Conservation (phyloP, 2,797 vertebrate species). For the Tauraco hartlaubi region DNA sequence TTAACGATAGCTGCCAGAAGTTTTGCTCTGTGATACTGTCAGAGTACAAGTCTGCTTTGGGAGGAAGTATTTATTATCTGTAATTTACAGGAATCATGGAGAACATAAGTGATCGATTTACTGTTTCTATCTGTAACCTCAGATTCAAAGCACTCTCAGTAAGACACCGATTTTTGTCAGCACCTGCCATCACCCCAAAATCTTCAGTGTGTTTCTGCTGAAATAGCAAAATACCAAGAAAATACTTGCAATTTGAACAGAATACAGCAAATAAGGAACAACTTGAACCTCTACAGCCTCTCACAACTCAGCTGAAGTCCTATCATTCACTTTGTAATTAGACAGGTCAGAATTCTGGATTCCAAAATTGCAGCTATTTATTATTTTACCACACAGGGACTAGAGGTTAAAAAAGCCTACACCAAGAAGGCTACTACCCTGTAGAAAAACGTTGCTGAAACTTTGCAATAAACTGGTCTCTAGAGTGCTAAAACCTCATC, state of each 20-base stretch:
- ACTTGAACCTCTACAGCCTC: neutral
- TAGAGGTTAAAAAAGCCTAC: neutral
- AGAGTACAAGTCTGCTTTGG: neutral
- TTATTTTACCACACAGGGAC: neutral
- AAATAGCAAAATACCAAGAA: neutral
- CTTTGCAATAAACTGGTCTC: neutral
- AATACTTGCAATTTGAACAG: neutral
- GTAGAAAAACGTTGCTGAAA: neutral
- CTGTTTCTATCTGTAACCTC: neutral
- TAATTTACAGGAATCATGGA: neutral
- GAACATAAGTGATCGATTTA: neutral
- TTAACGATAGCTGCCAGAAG: neutral
- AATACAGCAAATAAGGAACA: neutral
- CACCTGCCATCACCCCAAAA: slow-evolving; percentile 10
- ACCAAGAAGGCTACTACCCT: neutral
- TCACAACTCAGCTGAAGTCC: neutral
- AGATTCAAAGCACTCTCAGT: neutral
- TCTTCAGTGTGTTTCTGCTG: neutral
- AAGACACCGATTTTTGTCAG: neutral
- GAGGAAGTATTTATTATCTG: neutral
- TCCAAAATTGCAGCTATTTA: neutral
- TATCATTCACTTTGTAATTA: neutral
- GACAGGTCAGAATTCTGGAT: neutral
- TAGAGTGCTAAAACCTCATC: neutral
- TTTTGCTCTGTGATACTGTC: neutral